Evolutionary conservation across 1,140 invertebrate genomes (phyloP).

Genomic region (Hypothenemus hampei): DNA sequence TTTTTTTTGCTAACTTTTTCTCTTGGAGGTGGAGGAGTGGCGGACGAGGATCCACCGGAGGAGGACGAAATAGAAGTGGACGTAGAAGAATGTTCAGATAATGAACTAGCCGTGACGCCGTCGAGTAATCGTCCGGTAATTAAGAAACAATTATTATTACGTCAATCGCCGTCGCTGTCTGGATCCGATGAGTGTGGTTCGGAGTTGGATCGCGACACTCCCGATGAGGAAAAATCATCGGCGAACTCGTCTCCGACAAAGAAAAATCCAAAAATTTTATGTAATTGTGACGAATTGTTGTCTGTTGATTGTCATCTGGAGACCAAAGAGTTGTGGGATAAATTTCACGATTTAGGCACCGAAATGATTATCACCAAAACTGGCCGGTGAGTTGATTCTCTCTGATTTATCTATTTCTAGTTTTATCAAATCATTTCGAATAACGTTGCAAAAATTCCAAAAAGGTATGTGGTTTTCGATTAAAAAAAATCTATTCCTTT

Average conservation of each 20-base stretch:
- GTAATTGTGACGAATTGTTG: slow-evolving; percentile 78
- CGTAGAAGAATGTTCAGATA: slow-evolving; percentile 45
- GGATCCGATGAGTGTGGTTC: slow-evolving; percentile 45
- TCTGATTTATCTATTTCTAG: slow-evolving; percentile 15
- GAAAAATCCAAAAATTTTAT: slow-evolving; percentile 56
- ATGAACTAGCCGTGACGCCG: slow-evolving; percentile 33
- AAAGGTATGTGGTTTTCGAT: too few relatives aligned
- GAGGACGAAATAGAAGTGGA: slow-evolving; percentile 45
- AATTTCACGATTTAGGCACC: slow-evolving; percentile 90
- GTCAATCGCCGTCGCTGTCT: slow-evolving; percentile 38
- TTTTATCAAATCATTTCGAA: too few relatives aligned
- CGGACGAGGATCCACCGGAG: slow-evolving; percentile 38
- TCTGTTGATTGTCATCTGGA: slow-evolving; percentile 86
- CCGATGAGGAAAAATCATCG: slow-evolving; percentile 36
- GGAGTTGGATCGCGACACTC: slow-evolving; percentile 41
- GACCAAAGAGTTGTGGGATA: slow-evolving; percentile 90
- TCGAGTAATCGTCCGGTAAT: too few relatives aligned
- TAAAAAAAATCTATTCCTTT: too few relatives aligned
- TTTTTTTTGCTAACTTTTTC: not conserved
- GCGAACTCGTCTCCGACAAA: slow-evolving; percentile 28
- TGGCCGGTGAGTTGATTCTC: slow-evolving; percentile 69
- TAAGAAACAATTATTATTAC: slow-evolving; percentile 32
- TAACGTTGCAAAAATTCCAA: too few relatives aligned
- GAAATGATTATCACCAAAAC: slow-evolving; percentile 99
- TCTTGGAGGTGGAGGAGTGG: slow-evolving; percentile 33